Base-by-base conservation (phyloP, 2,113 vertebrate genomes). In the Psilopogon haemacephalus region DNA sequence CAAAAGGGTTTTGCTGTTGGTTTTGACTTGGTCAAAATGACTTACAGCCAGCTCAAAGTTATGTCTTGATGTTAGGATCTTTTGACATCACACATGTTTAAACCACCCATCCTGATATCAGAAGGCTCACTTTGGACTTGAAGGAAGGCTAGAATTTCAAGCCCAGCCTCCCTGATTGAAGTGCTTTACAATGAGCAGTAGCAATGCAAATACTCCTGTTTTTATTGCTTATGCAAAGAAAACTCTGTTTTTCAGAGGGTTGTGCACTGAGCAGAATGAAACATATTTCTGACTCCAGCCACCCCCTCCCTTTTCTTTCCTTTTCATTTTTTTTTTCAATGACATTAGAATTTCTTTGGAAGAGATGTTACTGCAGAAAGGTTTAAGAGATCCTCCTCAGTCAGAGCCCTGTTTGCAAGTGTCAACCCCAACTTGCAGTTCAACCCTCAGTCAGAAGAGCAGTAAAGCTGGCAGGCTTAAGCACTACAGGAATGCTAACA, bases 401-500 rank as follows among this genome's bases (percentile, higher is more conserved):
- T 82, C 85, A 20, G 63, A 90, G 44, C 44, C 42, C 91, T 69
- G 64, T 95, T 94, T 83, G 81, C 94, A 96, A 97, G 84, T 94
- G 91, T 96, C 95, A 94, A 67, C 52, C 94, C 80, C 93, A 95
- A 90, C 91, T 67, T 82, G 85, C 80, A 93, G 92, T 95, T 94
- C 95, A 90, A 35, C 64, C 74, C 91, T 91, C 96, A 94, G 90
- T 94, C 94, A 96, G 97, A 76, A 7, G 15, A 97, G 95, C 94
- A 97, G 97, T 91, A 97, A 97, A 98, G 95, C 95, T 96, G 96
- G 88, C 93, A 93, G 96, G 88, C 95, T 97, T 97, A 97, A 98
- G 90, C 90, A 94, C 94, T 95, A 95, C 93, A 97, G 97, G 97
- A 98, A 98, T 97, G 97, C 96, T 97, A 97, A 97, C 95, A 97